Evolutionary conservation across 2,113 vertebrate species (phyloP), one percentile per base, ranked within the genome.

Genomic region (Myrmecobius fasciatus): DNA sequence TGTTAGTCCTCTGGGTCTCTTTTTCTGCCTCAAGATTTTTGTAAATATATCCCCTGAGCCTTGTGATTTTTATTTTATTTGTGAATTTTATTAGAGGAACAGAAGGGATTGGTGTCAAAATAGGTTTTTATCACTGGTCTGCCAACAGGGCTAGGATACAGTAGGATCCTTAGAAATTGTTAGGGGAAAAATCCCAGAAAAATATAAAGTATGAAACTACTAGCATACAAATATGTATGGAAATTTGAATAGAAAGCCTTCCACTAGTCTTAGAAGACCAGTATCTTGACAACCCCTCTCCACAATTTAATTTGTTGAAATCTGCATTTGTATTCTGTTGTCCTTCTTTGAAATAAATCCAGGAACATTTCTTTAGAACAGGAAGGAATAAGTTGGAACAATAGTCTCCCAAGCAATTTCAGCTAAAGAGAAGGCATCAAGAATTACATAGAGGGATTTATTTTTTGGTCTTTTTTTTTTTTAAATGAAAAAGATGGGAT

Each of bases 391-490:
- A 26, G 24, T 46, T 94, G 92, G 48, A 88, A 94, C 9, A n/a
- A 53, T 75, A 90, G 83, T 20, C 92, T 75, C 93, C 94, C 49
- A 53, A 89, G 93, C 52, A 93, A 94, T 94, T 94, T 94, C 2
- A 47, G 0, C 53, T 92, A 91, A 83, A 83, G n/a, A 83, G 36
- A 83, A 83, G n/a, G 3, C 67, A 83, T n/a, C 43, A 36, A 75
- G n/a, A 24, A 20, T 83, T 43, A 1, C n/a, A 83, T 83, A 24
- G 67, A 83, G n/a, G 20, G 31, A 60, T 60, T 60, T 60, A 28
- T 60, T 75, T 75, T n/a, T 75, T 56, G 56, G 54, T 92, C 47
- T 89, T 0, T 93, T 96, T 89, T 0, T 93, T 96, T 94, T 28
- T 91, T 92, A 89, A 94, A 94, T 83, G 31, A 43, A 43, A 83